Evolutionary conservation across 2,888 invertebrate species (phyloP).

Genomic region (Theretra japonica): DNA sequence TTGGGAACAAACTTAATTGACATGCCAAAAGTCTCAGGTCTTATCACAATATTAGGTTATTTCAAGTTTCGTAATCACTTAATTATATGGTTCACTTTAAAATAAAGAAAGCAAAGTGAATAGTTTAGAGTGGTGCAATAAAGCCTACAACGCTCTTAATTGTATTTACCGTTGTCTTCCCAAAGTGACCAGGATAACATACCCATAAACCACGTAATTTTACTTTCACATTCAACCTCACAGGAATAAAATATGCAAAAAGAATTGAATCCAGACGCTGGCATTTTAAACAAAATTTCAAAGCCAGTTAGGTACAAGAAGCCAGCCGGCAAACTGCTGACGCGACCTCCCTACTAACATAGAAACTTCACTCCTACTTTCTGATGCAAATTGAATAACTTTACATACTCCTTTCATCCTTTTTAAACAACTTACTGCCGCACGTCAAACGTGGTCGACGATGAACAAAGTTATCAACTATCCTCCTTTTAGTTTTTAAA

Average conservation of each 20-base stretch:
- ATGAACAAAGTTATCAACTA: not conserved
- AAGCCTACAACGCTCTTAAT: no score
- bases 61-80: no score
- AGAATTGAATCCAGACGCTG: not conserved
- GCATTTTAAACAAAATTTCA: not conserved
- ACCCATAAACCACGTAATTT: not conserved
- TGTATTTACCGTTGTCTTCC: no score
- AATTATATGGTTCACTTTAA: no score
- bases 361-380: conserved; percentile 5
- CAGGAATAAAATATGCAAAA: not conserved
- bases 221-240: not conserved
- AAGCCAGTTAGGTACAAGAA: not conserved
- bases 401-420: conserved; percentile 14
- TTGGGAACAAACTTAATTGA: no score
- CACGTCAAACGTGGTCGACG: not conserved
- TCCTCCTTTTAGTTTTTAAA: not conserved
- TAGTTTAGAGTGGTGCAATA: no score
- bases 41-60: no score
- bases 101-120: no score
- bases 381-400: conserved; percentile 24
- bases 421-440: conserved; percentile 15
- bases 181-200: no score
- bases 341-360: not conserved
- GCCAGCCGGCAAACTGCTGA: not conserved
- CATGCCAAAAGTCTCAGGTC: no score